These are phyloP conservation scores for Hucho hucho DNA, from an alignment of 2,113 vertebrate genomes.

Conservation along the genomic window DNA sequence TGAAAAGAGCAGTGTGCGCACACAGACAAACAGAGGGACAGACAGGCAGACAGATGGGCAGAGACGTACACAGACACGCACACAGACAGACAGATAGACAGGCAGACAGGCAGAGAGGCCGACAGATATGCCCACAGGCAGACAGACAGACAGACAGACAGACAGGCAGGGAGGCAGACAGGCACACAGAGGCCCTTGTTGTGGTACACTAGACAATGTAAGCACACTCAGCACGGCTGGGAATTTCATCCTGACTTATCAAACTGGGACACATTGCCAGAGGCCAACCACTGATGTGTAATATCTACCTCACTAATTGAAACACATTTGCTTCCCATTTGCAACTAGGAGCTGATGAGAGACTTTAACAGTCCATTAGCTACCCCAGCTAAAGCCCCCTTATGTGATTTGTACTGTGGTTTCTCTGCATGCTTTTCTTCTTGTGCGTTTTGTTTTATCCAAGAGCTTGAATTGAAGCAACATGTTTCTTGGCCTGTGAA, in stretches of 20 bases:
- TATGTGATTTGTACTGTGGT: not conserved
- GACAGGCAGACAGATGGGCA: no score
- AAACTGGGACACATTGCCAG: not conserved
- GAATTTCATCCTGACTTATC: not conserved
- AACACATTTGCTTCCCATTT: conserved; percentile 23
- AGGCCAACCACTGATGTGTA: conserved; percentile 1
- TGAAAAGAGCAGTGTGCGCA: not conserved
- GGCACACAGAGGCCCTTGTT: not conserved
- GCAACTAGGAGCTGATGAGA: conserved; percentile 20
- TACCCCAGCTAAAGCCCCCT: not conserved
- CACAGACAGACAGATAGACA: not conserved
- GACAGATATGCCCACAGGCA: no score
- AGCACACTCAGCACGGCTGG: not conserved
- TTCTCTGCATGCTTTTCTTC: not conserved
- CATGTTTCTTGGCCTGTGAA: not conserved
- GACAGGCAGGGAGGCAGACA: no score
- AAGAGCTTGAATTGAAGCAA: not conserved
- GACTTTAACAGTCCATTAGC: conserved; percentile 12
- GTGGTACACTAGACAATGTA: not conserved
- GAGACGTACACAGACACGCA: no score
- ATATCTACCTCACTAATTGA: conserved; percentile 14
- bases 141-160: no score
- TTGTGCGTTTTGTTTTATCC: not conserved
- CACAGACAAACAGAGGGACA: no score
- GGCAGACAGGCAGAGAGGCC: no score